A percentile compares a stretch with the other conserved stretches of the same genome.
Evolutionary conservation across 2,113 vertebrate species (phyloP).

Genomic region (Polyodon spathula): DNA sequence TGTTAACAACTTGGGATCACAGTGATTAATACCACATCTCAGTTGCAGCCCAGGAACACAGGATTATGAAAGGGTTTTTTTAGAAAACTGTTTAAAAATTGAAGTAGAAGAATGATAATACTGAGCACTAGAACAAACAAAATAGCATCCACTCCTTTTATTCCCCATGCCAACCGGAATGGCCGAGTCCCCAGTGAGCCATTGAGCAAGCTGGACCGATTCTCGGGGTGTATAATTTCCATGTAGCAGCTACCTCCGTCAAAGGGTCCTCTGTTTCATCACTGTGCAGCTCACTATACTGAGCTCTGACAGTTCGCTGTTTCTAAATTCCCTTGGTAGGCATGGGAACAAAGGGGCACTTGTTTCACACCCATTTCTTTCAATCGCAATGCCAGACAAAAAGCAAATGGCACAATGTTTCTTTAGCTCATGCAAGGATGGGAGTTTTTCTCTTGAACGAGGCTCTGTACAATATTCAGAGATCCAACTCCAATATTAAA

Average conservation of each 20-base stretch:
- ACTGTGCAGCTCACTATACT: constrained; percentile 2
- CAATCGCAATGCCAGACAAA: constrained; percentile 7
- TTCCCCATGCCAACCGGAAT: background rate
- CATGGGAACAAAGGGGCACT: constrained; percentile 13
- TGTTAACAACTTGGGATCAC: too few species aligned
- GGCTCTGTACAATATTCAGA: background rate
- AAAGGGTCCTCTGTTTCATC: constrained; percentile 11
- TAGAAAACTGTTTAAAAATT: background rate
- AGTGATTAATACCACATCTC: too few species aligned
- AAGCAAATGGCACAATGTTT: constrained; percentile 13
- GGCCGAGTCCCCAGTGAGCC: background rate
- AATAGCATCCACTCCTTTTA: background rate
- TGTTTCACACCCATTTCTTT: constrained; percentile 17
- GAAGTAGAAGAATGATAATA: background rate
- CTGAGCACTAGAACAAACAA: background rate
- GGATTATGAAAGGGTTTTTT: background rate
- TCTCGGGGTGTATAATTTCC: background rate
- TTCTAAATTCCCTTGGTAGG: constrained; percentile 14
- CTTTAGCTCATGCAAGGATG: constrained; percentile 4
- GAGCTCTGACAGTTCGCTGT: constrained; percentile 5
- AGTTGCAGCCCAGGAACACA: too few species aligned
- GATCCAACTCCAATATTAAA: background rate
- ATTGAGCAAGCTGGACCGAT: background rate
- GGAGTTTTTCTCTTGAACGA: constrained; percentile 13
- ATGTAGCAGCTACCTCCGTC: constrained; percentile 8